Evolutionary conservation across 2,113 vertebrate species (phyloP).

Genomic region (Lethenteron reissneri): DNA sequence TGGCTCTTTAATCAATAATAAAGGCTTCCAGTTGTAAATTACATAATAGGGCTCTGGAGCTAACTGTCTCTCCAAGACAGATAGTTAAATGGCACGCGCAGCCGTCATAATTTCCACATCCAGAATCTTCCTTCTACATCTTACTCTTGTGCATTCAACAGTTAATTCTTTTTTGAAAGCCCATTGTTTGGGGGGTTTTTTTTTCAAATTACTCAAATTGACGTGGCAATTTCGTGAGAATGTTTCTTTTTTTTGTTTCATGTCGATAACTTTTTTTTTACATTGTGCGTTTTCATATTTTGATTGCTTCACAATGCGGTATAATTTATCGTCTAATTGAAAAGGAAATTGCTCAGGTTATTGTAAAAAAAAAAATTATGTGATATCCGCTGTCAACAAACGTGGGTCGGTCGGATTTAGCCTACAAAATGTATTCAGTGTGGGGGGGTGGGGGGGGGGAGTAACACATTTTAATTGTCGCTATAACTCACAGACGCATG

Average conservation of each 20-base stretch:
- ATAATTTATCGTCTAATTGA: too few species aligned
- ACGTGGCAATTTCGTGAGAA: not conserved
- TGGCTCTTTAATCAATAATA: conserved; percentile 6
- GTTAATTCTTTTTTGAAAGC: conserved; percentile 3
- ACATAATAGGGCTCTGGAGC: not conserved
- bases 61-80: not conserved
- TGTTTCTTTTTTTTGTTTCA: conserved; percentile 3
- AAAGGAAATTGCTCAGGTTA: too few species aligned
- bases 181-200: not conserved
- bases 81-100: conserved; percentile 1
- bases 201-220: not conserved
- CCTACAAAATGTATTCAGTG: too few species aligned
- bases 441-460: too few species aligned
- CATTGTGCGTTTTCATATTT: too few species aligned
- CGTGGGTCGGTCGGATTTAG: too few species aligned
- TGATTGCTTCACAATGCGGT: too few species aligned
- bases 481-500: too few species aligned
- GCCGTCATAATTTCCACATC: not conserved
- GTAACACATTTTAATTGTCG: too few species aligned
- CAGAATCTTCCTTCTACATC: not conserved
- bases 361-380: too few species aligned
- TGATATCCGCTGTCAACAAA: too few species aligned
- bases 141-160: not conserved
- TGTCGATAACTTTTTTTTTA: not conserved
- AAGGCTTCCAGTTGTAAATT: not conserved